These are phyloP conservation scores for Drosophila nasuta DNA, from an alignment of 1,140 invertebrate genomes.

Conservation along the genomic window DNA sequence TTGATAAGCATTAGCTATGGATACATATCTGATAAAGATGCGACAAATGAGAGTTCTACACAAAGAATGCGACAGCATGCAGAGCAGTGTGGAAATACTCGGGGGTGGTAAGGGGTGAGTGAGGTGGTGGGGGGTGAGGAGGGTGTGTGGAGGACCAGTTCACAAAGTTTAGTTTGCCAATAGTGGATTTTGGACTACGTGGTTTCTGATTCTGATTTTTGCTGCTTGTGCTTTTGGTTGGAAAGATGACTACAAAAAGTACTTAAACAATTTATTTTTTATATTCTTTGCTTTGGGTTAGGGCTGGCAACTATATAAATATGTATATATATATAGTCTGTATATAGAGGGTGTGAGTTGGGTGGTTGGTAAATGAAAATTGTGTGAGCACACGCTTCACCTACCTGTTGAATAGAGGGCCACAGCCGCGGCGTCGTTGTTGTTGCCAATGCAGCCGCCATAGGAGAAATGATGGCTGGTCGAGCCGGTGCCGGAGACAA, in stretches of 20 bases:
- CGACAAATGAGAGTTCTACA: constrained; percentile 28
- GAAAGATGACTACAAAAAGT: constrained; percentile 26
- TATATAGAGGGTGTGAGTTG: background rate
- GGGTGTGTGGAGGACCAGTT: background rate
- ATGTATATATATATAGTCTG: background rate
- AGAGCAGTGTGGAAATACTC: constrained; percentile 10
- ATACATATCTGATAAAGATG: constrained; percentile 22
- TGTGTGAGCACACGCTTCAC: constrained; percentile 21
- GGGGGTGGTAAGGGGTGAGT: background rate
- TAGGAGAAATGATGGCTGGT: constrained; percentile 87
- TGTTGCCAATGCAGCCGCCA: constrained; percentile 85
- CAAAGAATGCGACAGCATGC: constrained; percentile 27
- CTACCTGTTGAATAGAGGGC: constrained; percentile 88
- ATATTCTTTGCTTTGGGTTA: constrained; percentile 2
- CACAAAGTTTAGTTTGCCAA: constrained; percentile 32
- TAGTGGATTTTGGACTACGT: constrained; percentile 13
- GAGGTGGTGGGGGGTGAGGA: background rate
- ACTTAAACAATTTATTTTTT: constrained; percentile 9
- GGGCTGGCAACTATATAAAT: background rate
- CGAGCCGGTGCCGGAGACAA: constrained; percentile 88
- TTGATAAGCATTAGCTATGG: constrained; percentile 12
- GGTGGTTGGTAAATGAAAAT: background rate
- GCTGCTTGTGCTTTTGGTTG: constrained; percentile 28
- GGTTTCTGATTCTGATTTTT: constrained; percentile 9
- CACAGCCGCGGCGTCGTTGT: constrained; percentile 85